phyloP scores from a whole-genome alignment of 2,888 invertebrate genomes.

The Calliopum simillimum region DNA sequence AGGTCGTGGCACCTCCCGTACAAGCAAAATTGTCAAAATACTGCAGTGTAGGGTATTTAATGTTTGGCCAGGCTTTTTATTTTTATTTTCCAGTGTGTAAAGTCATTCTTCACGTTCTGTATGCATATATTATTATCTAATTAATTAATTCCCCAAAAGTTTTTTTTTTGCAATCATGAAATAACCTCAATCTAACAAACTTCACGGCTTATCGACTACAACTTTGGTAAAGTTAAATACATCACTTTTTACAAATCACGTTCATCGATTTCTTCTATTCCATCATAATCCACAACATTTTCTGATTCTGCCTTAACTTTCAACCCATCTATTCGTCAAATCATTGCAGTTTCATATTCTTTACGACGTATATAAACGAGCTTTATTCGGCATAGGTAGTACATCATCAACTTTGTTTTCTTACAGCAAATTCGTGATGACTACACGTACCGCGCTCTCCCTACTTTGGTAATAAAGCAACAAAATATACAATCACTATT shows the following conservation, averaged over 20 bases:
- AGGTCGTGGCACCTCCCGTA: too few relatives aligned
- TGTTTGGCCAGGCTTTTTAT: too few relatives aligned
- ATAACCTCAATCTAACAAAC: neutral
- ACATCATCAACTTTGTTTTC: slow-evolving; percentile 20
- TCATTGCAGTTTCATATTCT: slow-evolving; percentile 19
- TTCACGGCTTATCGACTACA: slow-evolving; percentile 12
- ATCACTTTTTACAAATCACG: slow-evolving; percentile 20
- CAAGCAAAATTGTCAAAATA: too few relatives aligned
- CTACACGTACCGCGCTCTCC: too few relatives aligned
- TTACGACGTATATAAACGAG: neutral
- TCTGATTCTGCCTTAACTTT: neutral
- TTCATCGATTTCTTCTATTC: neutral
- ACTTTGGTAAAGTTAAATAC: neutral
- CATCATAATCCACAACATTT: slow-evolving; percentile 22
- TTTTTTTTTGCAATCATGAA: neutral
- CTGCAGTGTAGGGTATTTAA: too few relatives aligned
- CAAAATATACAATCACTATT: neutral
- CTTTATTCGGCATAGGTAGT: neutral
- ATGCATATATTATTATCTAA: too few relatives aligned
- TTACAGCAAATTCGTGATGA: slow-evolving; percentile 41
- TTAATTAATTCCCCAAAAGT: slow-evolving; percentile 3
- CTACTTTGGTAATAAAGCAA: too few relatives aligned
- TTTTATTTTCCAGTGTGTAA: too few relatives aligned
- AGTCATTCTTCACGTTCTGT: too few relatives aligned
- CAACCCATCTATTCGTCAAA: slow-evolving; percentile 22